These are phyloP conservation scores for Onychomys arenicola DNA, from an alignment of 2,797 vertebrate genomes.

Conservation along the genomic window DNA sequence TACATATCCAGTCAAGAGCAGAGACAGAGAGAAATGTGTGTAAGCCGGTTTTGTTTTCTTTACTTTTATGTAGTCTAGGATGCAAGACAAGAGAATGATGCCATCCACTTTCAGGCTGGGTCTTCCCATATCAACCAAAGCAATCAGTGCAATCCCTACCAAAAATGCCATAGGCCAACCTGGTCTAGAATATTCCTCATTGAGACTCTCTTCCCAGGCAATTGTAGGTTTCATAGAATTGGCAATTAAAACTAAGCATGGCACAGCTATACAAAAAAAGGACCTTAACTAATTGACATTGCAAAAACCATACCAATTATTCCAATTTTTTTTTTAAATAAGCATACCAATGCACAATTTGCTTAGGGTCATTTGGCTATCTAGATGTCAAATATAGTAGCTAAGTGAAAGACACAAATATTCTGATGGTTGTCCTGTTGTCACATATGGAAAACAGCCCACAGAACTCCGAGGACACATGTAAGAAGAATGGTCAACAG, in stretches of 20 bases:
- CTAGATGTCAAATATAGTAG: conserved; percentile 10
- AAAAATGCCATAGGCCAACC: neutral
- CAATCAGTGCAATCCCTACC: neutral
- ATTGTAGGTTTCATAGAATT: neutral
- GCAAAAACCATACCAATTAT: neutral
- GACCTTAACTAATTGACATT: neutral
- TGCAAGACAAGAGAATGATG: neutral
- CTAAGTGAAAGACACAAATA: neutral
- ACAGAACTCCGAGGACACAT: neutral
- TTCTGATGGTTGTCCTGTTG: neutral
- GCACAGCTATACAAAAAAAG: conserved; percentile 26
- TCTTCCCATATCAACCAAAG: neutral
- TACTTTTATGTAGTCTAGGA: neutral
- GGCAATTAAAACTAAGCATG: neutral
- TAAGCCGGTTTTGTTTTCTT: neutral
- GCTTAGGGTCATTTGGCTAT: neutral
- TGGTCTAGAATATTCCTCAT: neutral
- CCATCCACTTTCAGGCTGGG: neutral
- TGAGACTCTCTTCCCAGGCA: neutral
- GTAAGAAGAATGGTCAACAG: neutral
- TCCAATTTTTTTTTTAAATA: neutral
- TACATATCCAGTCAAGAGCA: neutral
- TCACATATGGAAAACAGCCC: neutral
- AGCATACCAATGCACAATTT: neutral
- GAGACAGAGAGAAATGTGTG: neutral